Evolutionary conservation across 2,797 vertebrate species (phyloP), one percentile per base, ranked within the genome.

Genomic region (Poeciliopsis presidionis): DNA sequence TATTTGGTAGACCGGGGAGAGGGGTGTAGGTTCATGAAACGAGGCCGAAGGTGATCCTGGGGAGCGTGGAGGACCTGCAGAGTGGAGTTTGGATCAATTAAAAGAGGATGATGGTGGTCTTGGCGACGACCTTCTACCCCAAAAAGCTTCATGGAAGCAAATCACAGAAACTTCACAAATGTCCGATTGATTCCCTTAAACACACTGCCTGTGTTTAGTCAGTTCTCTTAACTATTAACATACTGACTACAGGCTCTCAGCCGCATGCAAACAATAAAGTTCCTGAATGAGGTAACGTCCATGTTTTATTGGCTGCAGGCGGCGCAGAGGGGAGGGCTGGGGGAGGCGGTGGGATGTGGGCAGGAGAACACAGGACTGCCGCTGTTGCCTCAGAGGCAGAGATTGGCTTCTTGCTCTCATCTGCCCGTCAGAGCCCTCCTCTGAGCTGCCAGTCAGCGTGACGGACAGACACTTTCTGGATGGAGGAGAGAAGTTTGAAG

Each of bases 301-400:
- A 82, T 72, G 76, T 86, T 86, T 84, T 74, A 89, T 89, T 86
- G 87, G 90, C 86, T 91, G 84, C 79, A 41, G 85, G 84, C 79
- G 13, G 69, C 76, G 72, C 74, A 82, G 63, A 81, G 84, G 61
- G 85, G 81, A 76, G 83, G 83, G 83, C 87, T 82, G 90, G 91
- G 83, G 86, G 87, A 83, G 87, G 78, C 73, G 90, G 87, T 85
- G 86, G 85, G 89, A 89, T 87, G 87, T 83, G 89, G 93, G 90
- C 90, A 90, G 91, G 88, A 92, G 86, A 93, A 94, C 94, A 94
- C 85, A 93, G 91, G 89, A 90, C 90, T 90, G 91, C 87, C 74
- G 92, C 92, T 94, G 93, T 90, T 94, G 91, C 91, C 93, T 95
- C 90, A 90, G 92, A 94, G 92, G 92, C 93, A 94, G 87, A 90